Base-by-base conservation (phyloP, 2,888 invertebrate species). In the Ischnura elegans region DNA sequence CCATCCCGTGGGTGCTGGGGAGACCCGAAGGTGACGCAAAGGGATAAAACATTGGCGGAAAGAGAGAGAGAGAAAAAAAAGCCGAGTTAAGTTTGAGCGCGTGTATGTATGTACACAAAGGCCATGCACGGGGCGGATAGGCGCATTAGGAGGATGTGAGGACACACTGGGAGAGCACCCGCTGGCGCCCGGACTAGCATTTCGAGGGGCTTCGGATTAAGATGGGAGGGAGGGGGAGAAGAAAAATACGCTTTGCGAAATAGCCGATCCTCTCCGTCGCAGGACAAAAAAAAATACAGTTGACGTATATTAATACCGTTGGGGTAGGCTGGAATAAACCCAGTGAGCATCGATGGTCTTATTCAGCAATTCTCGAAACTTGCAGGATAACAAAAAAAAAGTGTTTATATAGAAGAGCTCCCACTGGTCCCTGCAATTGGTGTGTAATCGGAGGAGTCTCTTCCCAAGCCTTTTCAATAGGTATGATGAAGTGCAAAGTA, bases 21-120 rank as follows among this genome's bases (percentile, higher is more conserved):
- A 51, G 51, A 87, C 61, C 87, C 55, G 42, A 87, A 87, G 87
- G 55, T 87, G 87, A 87, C 87, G 87, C n/a, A 21, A 55, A 51
- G 36, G 51, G 55, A 87, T 42, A 87, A 55, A 51, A 87, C 87
- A 25, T 43, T 13, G 36, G 43, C 46, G 55, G 87, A 87, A 46
- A 86, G 86, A 46, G n/a, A 85, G 29, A 51, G 51, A 10, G 29
- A 36, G 46, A 55, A 13, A 19, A 51, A 13, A 5, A 51, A 51
- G 51, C 19, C 25, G 86, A 51, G 51, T n/a, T n/a, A n/a, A 86
- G 86, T 45, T 51, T 51, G 86, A 61, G 90, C 25, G 66, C 19
- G 61, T 42, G 43, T 55, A 29, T 19, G 43, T 8, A 13, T 90
- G 43, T 25, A 29, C 51, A 47, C 42, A 90, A 61, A 43, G 25